phyloP scores from a whole-genome alignment of 2,888 invertebrate species.

The Napeogenes sylphis region DNA sequence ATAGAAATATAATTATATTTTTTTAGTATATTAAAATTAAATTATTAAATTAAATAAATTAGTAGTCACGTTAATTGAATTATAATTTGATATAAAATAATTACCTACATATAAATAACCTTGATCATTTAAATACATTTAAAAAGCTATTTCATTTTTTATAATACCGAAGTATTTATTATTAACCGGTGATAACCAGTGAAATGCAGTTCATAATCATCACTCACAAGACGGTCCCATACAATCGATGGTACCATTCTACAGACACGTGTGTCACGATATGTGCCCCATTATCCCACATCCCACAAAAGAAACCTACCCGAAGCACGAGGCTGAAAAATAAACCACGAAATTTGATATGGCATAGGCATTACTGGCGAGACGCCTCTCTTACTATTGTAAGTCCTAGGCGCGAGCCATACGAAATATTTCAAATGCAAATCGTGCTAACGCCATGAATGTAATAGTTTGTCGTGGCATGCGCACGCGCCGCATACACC shows the following conservation, averaged over 20 bases:
- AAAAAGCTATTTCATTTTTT: no score
- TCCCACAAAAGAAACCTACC: conserved; percentile 48
- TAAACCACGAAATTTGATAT: conserved; percentile 75
- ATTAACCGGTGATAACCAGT: background rate
- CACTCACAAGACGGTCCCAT: conserved; percentile 33
- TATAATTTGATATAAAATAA: no score
- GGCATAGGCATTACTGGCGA: conserved; percentile 48
- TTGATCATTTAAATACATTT: no score
- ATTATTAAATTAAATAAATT: no score
- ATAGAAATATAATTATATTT: no score
- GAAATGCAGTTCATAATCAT: conserved; percentile 19
- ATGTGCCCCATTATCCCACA: conserved; percentile 60
- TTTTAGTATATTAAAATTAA: no score
- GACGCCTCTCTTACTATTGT: conserved; percentile 55
- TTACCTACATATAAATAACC: no score
- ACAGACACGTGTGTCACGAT: conserved; percentile 68
- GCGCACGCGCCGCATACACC: conserved; percentile 74
- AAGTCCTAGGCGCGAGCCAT: conserved; percentile 63
- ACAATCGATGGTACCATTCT: conserved; percentile 20
- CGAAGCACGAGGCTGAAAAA: conserved; percentile 70
- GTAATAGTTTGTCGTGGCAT: conserved; percentile 73
- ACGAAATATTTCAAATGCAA: conserved; percentile 77
- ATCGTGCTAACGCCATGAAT: conserved; percentile 76
- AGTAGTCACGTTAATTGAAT: no score
- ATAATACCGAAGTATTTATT: no score